Evolutionary conservation across 1,140 invertebrate genomes (phyloP).

Genomic region (Leptinotarsa lineolata): DNA sequence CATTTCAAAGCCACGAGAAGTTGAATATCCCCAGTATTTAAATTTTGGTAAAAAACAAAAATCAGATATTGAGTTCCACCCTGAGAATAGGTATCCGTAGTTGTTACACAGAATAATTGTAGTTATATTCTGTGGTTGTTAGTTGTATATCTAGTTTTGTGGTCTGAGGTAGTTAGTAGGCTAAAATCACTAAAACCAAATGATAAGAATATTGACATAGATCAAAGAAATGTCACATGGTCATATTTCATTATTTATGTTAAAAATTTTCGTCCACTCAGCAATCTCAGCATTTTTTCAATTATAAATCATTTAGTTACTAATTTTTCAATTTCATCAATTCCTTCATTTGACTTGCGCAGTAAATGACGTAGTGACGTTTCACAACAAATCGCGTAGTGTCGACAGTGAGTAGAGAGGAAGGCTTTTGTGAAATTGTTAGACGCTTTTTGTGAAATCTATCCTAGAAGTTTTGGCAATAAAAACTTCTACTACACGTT

Average conservation of each 20-base stretch:
- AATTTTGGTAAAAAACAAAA: no score
- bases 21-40: no score
- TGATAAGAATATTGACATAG: not conserved
- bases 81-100: no score
- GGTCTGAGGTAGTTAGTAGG: not conserved
- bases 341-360: slow-evolving; percentile 27
- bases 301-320: not conserved
- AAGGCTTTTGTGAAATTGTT: slow-evolving; percentile 35
- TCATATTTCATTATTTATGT: not conserved
- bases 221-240: not conserved
- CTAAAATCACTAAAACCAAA: not conserved
- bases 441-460: slow-evolving; percentile 47
- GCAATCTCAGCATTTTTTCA: not conserved
- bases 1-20: no score
- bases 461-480: slow-evolving; percentile 45
- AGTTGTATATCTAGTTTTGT: no score
- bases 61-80: no score
- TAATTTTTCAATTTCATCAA: not conserved
- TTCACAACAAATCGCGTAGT: slow-evolving; percentile 29
- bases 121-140: no score
- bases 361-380: slow-evolving; percentile 21
- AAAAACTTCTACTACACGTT: slow-evolving; percentile 57
- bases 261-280: slow-evolving; percentile 3
- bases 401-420: slow-evolving; percentile 34
- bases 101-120: no score